Evolutionary conservation across 2,113 vertebrate species (phyloP), one percentile per base, ranked within the genome.

Genomic region (Calypte anna): DNA sequence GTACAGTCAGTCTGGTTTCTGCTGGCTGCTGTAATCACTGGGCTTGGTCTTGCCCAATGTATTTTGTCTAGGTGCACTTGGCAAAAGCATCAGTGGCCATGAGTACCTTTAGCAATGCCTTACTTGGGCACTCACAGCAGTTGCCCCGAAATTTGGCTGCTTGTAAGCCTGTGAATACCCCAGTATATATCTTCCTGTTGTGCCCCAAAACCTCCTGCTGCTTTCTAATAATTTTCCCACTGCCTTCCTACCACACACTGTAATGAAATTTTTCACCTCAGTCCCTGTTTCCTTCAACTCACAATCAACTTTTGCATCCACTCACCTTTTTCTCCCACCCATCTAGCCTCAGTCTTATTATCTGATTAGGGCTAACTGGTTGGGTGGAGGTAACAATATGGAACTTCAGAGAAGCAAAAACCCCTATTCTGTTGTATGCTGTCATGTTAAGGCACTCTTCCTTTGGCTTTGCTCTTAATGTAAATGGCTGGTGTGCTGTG

Each of bases 1-100:
- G 68, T 43, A 73, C 68, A 86, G 44, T 82, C 88, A 59, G 48
- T 44, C 51, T 20, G 24, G 61, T 88, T 96, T 95, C 86, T 96
- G 82, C 91, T 92, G 94, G 88, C 76, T 86, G 69, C 69, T 92
- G 7, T 86, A 82, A 94, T 94, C 51, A 14, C 63, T 51, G 48
- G 43, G 59, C 69, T 84, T 33, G 61, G 48, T 70, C 68, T 91
- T 91, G 77, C 75, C 44, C 54, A 67, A 43, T n/a, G 8, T 76
- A 21, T 92, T 86, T 57, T 81, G 73, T 88, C 88, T 93, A 51
- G 57, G n/a, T 92, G n/a, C 25, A 67, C 55, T 59, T 95, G 90
- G 85, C 90, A 74, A 76, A 43, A 66, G 59, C 31, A 31, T 88
- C 79, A 31, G 33, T 70, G 76, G 38, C 59, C n/a, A 2, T 0